Percentiles rank a stretch among this genome's conserved stretches.
Evolutionary conservation across 2,888 invertebrate species (phyloP).

Genomic region (Troilus luridus): DNA sequence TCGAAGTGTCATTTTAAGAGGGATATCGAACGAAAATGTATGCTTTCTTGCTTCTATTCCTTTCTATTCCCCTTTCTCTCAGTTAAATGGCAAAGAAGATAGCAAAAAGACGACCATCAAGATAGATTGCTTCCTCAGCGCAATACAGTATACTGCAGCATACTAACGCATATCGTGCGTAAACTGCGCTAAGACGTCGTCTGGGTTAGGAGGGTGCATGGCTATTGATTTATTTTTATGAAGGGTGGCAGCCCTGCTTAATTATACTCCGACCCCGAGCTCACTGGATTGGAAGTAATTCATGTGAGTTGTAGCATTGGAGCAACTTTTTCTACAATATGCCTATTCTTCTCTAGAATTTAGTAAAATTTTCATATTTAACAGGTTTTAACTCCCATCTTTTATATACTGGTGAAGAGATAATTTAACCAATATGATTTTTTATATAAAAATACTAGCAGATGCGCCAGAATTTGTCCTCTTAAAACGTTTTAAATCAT

Average conservation of each 20-base stretch:
- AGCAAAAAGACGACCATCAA: not conserved
- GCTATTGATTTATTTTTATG: slow-evolving; percentile 21
- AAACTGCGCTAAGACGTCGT: not conserved
- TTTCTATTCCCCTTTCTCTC: not conserved
- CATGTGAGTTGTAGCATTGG: not conserved
- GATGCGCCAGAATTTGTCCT: no score
- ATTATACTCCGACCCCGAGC: not conserved
- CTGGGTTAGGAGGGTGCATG: not conserved
- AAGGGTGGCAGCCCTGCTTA: not conserved
- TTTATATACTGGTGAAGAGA: no score
- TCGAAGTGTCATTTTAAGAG: not conserved
- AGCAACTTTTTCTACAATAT: not conserved
- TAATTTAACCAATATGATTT: no score
- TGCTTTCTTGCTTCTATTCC: not conserved
- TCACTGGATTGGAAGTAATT: not conserved
- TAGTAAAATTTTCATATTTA: not conserved
- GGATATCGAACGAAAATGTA: not conserved
- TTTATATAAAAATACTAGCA: no score
- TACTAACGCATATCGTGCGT: not conserved
- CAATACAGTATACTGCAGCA: not conserved
- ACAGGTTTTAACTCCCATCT: no score
- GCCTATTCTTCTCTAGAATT: not conserved
- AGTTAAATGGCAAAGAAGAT: not conserved
- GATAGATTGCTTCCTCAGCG: not conserved
- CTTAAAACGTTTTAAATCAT: no score